Percentiles rank a stretch among this genome's conserved stretches.
phyloP scores from a whole-genome alignment of 2,797 vertebrate genomes.

The Hypotaenidia okinawae region DNA sequence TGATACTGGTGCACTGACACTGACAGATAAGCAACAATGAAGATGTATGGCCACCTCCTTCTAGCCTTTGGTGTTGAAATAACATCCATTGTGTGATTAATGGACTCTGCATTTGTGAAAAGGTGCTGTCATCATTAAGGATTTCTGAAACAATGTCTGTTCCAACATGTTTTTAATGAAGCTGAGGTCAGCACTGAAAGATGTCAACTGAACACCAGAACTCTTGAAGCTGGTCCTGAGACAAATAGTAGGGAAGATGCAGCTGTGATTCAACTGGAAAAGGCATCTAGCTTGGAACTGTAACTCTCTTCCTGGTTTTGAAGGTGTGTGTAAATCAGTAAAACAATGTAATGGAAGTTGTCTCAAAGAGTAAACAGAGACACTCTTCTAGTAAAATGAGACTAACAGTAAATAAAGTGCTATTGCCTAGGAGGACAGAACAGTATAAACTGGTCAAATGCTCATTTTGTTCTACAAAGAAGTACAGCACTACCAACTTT shows the following conservation, averaged over 20 bases:
- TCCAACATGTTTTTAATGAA: not conserved
- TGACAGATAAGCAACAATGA: not conserved
- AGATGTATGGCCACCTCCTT: not conserved
- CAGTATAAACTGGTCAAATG: not conserved
- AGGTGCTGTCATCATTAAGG: not conserved
- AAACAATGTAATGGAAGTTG: not conserved
- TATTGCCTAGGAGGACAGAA: not conserved
- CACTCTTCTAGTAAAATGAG: not conserved
- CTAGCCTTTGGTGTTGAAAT: not conserved
- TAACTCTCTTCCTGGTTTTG: not conserved
- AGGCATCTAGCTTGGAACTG: not conserved
- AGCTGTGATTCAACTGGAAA: not conserved
- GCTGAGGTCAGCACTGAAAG: not conserved
- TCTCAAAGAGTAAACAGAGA: not conserved
- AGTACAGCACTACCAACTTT: not conserved
- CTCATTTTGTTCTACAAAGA: not conserved
- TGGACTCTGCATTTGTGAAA: not conserved
- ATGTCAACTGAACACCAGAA: not conserved
- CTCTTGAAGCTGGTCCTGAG: not conserved
- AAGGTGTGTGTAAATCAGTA: not conserved
- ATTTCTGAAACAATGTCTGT: conserved; percentile 8
- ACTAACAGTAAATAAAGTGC: not conserved
- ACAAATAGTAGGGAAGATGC: not conserved
- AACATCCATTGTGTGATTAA: not conserved
- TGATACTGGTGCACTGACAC: not conserved